Base-by-base conservation (phyloP, 2,797 vertebrate genomes). In the Prunella strophiata region DNA sequence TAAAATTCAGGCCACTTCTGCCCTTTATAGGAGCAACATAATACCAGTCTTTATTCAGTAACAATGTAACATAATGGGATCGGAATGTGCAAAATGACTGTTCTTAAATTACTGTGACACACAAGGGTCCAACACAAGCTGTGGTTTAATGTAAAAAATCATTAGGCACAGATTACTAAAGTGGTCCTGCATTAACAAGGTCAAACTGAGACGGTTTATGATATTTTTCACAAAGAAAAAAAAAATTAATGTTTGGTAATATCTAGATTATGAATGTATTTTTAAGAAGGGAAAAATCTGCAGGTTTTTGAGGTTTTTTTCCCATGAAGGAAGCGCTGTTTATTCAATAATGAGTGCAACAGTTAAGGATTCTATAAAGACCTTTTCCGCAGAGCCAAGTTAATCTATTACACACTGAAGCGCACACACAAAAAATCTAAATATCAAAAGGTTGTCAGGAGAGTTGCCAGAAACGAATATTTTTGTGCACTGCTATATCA, bases 1-100 rank as follows among this genome's bases (percentile, higher is more conserved):
- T 99, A 99, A 99, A 99, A 99, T 99, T 98, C 98, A 98, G 98
- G 99, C 99, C 99, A 99, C 98, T 99, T 99, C 98, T 99, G 99
- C 98, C 99, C 99, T 99, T 99, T 99, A 99, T 98, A 98, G 98
- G 98, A 98, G 98, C 98, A 99, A 99, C 98, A 99, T 99, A 99
- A 99, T 99, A 99, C 98, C 97, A 98, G 98, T 98, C 99, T 99
- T 99, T 99, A 99, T 99, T 98, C 99, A 97, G 98, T 98, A 98
- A 99, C 99, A 99, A 99, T 99, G 99, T 99, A 98, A 98, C 99
- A 99, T 99, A 99, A 99, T 99, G 99, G 98, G 98, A 98, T 98
- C 97, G 99, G 99, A 99, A 99, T 99, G 99, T 98, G 98, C 98
- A 98, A 98, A 98, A 98, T 98, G 99, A 98, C 98, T 98, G 98